phyloP scores from a whole-genome alignment of 2,888 invertebrate genomes.

The Dione vanillae region DNA sequence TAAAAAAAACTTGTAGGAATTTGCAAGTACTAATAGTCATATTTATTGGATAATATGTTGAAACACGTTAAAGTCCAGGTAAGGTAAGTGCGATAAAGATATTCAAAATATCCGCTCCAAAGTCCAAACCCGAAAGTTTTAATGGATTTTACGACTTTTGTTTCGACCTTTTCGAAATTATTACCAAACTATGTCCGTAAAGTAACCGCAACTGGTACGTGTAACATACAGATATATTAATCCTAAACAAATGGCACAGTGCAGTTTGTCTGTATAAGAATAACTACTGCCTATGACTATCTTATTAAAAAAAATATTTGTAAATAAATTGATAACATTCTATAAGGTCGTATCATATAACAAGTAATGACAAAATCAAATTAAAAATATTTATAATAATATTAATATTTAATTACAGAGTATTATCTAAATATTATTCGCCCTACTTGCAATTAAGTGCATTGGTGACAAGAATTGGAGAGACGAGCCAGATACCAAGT shows the following conservation, averaged over 20 bases:
- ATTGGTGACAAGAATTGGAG: slow-evolving; percentile 47
- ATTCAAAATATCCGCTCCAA: slow-evolving; percentile 32
- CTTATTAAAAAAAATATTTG: neutral
- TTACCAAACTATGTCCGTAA: slow-evolving; percentile 17
- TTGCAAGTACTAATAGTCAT: neutral
- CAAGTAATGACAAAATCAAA: neutral
- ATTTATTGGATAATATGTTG: neutral
- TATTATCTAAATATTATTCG: slow-evolving; percentile 31
- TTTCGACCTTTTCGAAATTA: slow-evolving; percentile 35
- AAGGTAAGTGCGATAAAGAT: slow-evolving; percentile 18
- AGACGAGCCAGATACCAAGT: slow-evolving; percentile 49
- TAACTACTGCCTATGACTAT: neutral
- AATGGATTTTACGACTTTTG: slow-evolving; percentile 43
- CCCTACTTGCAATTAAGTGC: slow-evolving; percentile 38
- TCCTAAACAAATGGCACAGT: neutral
- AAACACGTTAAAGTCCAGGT: slow-evolving; percentile 7
- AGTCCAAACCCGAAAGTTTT: slow-evolving; percentile 39
- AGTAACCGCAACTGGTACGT: slow-evolving; percentile 7
- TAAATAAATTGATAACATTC: neutral
- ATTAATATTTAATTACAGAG: too few species aligned
- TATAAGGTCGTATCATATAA: neutral
- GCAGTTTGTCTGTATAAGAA: neutral
- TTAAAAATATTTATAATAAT: too few species aligned
- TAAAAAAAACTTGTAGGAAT: neutral
- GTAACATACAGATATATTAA: neutral